phyloP scores from a whole-genome alignment of 1,140 invertebrate genomes.

The Drosophila yakuba region DNA sequence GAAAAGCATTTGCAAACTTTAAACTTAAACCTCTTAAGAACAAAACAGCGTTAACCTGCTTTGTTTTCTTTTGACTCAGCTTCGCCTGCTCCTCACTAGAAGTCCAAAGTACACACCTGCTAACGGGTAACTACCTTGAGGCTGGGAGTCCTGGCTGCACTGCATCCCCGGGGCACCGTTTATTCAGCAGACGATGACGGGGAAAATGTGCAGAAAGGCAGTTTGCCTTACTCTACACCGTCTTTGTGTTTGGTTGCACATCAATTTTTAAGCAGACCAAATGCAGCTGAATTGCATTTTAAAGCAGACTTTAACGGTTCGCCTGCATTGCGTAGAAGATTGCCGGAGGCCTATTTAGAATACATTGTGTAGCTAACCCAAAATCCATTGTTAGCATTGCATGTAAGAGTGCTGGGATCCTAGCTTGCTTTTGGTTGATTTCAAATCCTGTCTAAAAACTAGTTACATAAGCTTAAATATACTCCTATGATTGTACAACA shows the following conservation, averaged over 20 bases:
- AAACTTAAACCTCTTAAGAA: conserved; percentile 22
- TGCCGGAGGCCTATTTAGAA: neutral
- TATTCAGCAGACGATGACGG: conserved; percentile 31
- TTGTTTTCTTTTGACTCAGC: conserved; percentile 30
- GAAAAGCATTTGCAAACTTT: conserved; percentile 21
- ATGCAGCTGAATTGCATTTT: conserved; percentile 53
- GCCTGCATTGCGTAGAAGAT: conserved; percentile 26
- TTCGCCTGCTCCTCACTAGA: neutral
- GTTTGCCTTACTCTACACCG: conserved; percentile 38
- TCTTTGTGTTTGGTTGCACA: conserved; percentile 49
- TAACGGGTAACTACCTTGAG: neutral
- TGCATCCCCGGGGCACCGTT: conserved; percentile 62
- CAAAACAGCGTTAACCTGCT: neutral
- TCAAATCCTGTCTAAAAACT: neutral
- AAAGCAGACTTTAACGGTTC: conserved; percentile 15
- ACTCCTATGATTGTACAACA: no score
- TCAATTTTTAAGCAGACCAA: conserved; percentile 72
- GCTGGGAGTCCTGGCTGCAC: conserved; percentile 12
- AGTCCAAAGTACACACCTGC: conserved; percentile 9
- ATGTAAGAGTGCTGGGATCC: neutral
- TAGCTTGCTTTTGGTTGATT: neutral
- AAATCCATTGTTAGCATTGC: neutral
- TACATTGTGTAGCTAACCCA: conserved; percentile 1
- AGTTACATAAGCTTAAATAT: neutral
- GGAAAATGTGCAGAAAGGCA: neutral